Percentiles rank a stretch among this genome's conserved stretches.
phyloP scores from a whole-genome alignment of 2,797 vertebrate species.

The Argya squamiceps region DNA sequence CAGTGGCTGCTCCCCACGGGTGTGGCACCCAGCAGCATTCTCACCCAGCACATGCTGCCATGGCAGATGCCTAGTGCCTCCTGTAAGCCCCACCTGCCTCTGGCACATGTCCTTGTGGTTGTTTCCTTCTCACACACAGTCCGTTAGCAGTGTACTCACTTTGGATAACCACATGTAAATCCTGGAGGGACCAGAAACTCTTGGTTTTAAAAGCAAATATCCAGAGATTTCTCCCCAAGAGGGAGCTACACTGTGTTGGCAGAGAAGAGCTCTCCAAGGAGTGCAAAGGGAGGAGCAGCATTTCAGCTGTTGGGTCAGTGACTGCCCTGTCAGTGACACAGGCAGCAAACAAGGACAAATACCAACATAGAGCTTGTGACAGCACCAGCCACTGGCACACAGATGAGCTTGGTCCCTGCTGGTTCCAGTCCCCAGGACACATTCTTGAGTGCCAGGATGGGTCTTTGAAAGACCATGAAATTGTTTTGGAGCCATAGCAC shows the following conservation, averaged over 20 bases:
- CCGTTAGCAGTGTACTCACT: fast-evolving
- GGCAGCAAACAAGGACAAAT: neutral
- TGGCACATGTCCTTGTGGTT: fast-evolving
- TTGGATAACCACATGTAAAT: neutral
- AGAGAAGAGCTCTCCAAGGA: neutral
- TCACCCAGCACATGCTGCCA: fast-evolving
- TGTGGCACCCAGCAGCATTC: neutral
- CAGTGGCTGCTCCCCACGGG: fast-evolving
- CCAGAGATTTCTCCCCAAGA: neutral
- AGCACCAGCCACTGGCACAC: neutral
- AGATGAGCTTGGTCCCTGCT: neutral
- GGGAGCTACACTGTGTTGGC: fast-evolving
- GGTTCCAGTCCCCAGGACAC: neutral
- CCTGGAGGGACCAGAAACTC: neutral
- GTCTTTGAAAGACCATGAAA: neutral
- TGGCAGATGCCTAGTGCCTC: neutral
- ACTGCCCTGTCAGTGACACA: neutral
- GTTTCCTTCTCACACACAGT: neutral
- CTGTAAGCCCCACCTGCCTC: neutral
- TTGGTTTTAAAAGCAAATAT: neutral
- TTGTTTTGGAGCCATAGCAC: fast-evolving
- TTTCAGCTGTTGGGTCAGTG: neutral
- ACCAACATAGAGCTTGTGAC: neutral
- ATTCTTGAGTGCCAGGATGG: fast-evolving
- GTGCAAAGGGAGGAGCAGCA: neutral